Percentiles rank a stretch among this genome's conserved stretches.
These are phyloP conservation scores for Hydropotes inermis DNA, from an alignment of 2,113 vertebrate species.

Conservation along the genomic window DNA sequence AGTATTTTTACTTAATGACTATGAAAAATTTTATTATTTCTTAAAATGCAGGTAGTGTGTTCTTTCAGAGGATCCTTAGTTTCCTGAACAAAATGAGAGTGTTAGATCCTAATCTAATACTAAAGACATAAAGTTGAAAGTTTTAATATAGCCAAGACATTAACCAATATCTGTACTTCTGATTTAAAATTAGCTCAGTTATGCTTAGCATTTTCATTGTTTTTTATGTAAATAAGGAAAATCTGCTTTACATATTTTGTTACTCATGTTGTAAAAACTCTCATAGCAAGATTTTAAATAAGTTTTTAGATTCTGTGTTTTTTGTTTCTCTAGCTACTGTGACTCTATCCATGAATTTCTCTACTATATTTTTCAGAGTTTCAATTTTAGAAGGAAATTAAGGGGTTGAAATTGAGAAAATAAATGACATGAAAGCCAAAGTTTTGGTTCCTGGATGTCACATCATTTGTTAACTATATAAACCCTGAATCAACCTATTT, in stretches of 20 bases:
- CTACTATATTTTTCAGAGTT: background rate
- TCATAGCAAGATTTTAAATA: background rate
- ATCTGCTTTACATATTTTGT: background rate
- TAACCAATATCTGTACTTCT: background rate
- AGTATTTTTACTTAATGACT: background rate
- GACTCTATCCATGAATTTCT: background rate
- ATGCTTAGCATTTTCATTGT: background rate
- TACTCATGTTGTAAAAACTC: background rate
- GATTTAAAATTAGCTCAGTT: background rate
- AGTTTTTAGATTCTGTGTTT: background rate
- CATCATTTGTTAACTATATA: background rate
- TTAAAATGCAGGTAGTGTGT: background rate
- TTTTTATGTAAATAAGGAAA: background rate
- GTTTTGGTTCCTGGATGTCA: background rate
- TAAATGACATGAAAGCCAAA: background rate
- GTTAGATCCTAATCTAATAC: background rate
- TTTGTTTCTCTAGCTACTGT: background rate
- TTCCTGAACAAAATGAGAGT: background rate
- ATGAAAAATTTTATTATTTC: background rate
- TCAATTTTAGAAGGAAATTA: background rate
- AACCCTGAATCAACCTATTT: rapidly evolving
- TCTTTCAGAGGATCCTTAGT: background rate
- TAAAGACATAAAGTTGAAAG: background rate
- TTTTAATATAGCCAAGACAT: background rate
- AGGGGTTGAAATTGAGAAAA: background rate